Conservation (phyloP, 1,140 invertebrate genomes). For the Eulimnadia texana region DNA sequence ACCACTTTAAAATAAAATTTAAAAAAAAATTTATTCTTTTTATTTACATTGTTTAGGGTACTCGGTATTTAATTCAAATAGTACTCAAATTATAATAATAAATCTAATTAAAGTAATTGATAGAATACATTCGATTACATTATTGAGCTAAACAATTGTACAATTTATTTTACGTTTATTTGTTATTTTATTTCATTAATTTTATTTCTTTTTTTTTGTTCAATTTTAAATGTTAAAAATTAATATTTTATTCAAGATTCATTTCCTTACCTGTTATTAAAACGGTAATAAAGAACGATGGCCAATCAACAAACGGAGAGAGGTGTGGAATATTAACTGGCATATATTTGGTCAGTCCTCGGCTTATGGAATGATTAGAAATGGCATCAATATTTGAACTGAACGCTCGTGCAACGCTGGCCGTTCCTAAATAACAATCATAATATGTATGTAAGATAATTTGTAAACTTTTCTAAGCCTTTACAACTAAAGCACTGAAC, state of each 20-base stretch:
- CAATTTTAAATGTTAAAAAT: too few relatives aligned
- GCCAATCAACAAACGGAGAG: constrained; percentile 41
- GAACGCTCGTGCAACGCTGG: constrained; percentile 26
- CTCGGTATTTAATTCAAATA: too few relatives aligned
- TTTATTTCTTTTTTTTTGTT: too few relatives aligned
- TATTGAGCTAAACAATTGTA: not conserved
- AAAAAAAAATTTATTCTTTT: not conserved
- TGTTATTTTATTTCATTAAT: too few relatives aligned
- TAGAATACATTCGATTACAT: too few relatives aligned
- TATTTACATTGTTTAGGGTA: too few relatives aligned
- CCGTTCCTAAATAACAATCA: too few relatives aligned
- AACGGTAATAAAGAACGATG: constrained; percentile 71
- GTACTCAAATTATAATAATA: too few relatives aligned
- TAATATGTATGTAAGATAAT: too few relatives aligned
- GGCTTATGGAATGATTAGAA: constrained; percentile 20
- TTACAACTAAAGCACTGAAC: constrained; percentile 39
- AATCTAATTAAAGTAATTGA: too few relatives aligned
- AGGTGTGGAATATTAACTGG: constrained; percentile 10
- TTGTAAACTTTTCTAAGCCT: too few relatives aligned
- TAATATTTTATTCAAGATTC: too few relatives aligned
- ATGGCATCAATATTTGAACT: constrained; percentile 27
- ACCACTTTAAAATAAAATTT: constrained; percentile 36
- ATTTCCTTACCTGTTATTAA: constrained; percentile 53
- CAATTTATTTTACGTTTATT: not conserved
- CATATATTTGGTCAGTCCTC: not conserved